Percentiles rank a stretch among this genome's conserved stretches.
phyloP scores from a whole-genome alignment of 2,888 invertebrate species.

The Erebia ligea region DNA sequence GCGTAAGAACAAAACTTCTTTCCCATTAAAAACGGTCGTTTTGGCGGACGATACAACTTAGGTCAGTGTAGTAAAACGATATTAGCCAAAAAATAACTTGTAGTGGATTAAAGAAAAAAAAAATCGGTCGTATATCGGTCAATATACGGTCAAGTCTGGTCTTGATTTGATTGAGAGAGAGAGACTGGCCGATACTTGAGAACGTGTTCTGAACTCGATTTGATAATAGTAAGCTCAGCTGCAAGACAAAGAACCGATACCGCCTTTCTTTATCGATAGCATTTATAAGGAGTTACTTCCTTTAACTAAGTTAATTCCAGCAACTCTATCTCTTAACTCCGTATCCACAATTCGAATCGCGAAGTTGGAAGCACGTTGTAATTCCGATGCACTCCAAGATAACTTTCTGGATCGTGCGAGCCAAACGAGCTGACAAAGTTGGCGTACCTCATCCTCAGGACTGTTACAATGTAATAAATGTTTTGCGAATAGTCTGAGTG shows the following conservation, averaged over 20 bases:
- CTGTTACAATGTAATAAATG: slow-evolving; percentile 49
- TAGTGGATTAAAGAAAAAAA: too few relatives aligned
- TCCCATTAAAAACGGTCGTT: too few relatives aligned
- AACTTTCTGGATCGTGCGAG: slow-evolving; percentile 69
- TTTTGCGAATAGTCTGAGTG: slow-evolving; percentile 31
- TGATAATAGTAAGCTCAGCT: too few relatives aligned
- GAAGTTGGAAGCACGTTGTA: slow-evolving; percentile 72
- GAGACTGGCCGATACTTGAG: too few relatives aligned
- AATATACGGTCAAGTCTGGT: too few relatives aligned
- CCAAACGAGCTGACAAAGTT: slow-evolving; percentile 76
- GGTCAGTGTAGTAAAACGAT: too few relatives aligned
- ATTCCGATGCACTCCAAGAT: slow-evolving; percentile 76
- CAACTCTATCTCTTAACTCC: slow-evolving; percentile 46
- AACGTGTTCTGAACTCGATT: too few relatives aligned
- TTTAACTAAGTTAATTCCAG: slow-evolving; percentile 52
- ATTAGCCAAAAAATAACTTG: too few relatives aligned
- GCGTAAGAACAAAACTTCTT: too few relatives aligned
- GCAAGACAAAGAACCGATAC: not conserved
- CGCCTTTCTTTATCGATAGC: not conserved
- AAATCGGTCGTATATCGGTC: too few relatives aligned
- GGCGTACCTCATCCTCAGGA: slow-evolving; percentile 48
- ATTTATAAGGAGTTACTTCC: not conserved
- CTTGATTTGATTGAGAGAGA: too few relatives aligned
- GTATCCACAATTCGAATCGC: slow-evolving; percentile 64
- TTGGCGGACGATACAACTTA: too few relatives aligned